Conservation (phyloP, 2,113 vertebrate genomes). For the Talpa occidentalis region DNA sequence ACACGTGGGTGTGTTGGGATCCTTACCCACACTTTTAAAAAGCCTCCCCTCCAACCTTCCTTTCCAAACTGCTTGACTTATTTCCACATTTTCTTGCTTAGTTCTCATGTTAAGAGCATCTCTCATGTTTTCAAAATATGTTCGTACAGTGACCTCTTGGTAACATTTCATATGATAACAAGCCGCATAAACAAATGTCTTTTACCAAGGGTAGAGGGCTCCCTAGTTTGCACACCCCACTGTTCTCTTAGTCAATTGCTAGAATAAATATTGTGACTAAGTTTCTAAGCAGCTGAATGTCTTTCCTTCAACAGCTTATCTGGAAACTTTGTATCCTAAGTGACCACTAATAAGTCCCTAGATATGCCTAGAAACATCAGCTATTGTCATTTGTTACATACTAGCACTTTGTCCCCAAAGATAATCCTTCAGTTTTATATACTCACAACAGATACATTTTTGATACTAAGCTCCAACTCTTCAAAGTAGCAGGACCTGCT, state of each 20-base stretch:
- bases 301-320: constrained; percentile 52
- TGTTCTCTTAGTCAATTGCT: constrained; percentile 75
- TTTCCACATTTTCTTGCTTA: constrained; percentile 74
- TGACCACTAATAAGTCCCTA: not conserved
- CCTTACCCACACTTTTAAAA: constrained; percentile 73
- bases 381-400: not conserved
- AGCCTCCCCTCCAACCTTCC: constrained; percentile 44
- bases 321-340: constrained; percentile 62
- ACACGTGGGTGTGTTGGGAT: constrained; percentile 24
- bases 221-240: constrained; percentile 68
- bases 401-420: not conserved
- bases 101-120: constrained; percentile 71
- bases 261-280: constrained; percentile 80
- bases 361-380: not conserved
- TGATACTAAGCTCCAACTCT: constrained; percentile 57
- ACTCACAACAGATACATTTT: constrained; percentile 28
- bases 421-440: constrained; percentile 33
- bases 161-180: constrained; percentile 66
- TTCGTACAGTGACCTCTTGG: constrained; percentile 76
- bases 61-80: constrained; percentile 68
- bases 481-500: constrained; percentile 69
- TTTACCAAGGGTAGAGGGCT: constrained; percentile 50
- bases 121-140: constrained; percentile 70
- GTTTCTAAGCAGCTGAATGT: constrained; percentile 75
- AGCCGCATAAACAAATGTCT: constrained; percentile 74